Conservation (phyloP, 2,797 vertebrate genomes). For the Sebastes nivosus region DNA sequence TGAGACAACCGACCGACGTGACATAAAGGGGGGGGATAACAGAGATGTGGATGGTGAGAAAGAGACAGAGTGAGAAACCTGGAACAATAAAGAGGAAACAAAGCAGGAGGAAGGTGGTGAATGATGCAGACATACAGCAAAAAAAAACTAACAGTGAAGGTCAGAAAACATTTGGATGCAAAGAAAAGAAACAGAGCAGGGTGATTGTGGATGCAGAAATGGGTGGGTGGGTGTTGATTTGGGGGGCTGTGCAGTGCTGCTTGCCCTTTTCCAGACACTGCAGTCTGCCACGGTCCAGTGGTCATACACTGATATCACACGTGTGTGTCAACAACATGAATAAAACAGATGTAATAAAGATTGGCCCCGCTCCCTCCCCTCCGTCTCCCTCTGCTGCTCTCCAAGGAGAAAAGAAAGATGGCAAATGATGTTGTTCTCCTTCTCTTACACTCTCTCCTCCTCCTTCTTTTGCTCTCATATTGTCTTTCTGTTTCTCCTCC, state of each 20-base stretch:
- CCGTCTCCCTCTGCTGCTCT: conserved; percentile 8
- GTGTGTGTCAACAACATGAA: conserved; percentile 81
- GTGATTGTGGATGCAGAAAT: conserved; percentile 37
- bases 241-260: conserved; percentile 16
- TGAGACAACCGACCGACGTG: conserved; percentile 63
- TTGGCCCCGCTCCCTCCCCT: conserved; percentile 34
- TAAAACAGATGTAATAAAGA: conserved; percentile 86
- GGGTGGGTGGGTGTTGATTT: conserved; percentile 35
- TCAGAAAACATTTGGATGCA: conserved; percentile 46
- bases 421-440: conserved; percentile 57
- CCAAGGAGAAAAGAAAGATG: conserved; percentile 34
- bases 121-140: neutral
- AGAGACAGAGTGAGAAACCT: conserved; percentile 11
- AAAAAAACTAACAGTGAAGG: conserved; percentile 27
- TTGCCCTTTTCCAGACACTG: conserved; percentile 75
- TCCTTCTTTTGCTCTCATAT: conserved; percentile 48
- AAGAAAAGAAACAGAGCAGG: conserved; percentile 47
- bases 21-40: conserved; percentile 44
- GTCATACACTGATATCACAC: conserved; percentile 79
- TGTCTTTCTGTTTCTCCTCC: conserved; percentile 58
- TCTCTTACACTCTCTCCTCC: conserved; percentile 38
- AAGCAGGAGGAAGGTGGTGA: neutral
- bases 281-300: conserved; percentile 78
- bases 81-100: conserved; percentile 20
- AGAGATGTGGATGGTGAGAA: conserved; percentile 46